Evolutionary conservation across 2,797 vertebrate genomes (phyloP), one percentile per base, ranked within the genome.

Genomic region (Enteromius trimaculatus): DNA sequence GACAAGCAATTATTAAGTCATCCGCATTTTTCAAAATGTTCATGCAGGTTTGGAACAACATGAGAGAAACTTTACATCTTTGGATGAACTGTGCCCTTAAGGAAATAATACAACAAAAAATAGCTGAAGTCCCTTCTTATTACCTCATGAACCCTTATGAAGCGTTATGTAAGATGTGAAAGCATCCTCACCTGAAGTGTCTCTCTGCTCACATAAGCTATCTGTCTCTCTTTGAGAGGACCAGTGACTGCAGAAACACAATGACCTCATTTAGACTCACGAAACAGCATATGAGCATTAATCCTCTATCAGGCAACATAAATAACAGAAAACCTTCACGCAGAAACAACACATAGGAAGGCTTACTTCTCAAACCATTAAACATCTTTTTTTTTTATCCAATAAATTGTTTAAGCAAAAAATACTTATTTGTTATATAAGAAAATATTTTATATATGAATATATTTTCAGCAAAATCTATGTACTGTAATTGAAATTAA

Each of bases 201-300:
- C 89, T 97, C 96, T 85, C 96, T 92, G 93, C 96, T 96, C 53
- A 97, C 93, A 0, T 95, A 97, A 1, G 96, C 96, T 0, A 97
- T 97, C 94, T 97, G 96, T 47, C 95, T 96, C 88, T 97, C 96
- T 85, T 95, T 95, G 72, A 97, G 90, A 11, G 96, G 96, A 0
- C 96, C 96, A 0, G 96, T 96, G 87, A 96, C 96, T 97, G 92
- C 3, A 83, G 83, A 89, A 55, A 86, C 16, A 80, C 62, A 80
- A 44, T 60, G 53, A 37, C 60, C 29, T 70, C 37, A 79, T 85
- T 81, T 42, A 81, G 7, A 80, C 37, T 16, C 3, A 86, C 6
- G 44, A 44, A 80, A 58, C 53, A 58, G 1, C n/a, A 39, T 8
- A 62, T 62, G 39, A 66, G 37, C 21, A 71, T 66, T 44, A 55